Evolutionary conservation across 2,113 vertebrate genomes (phyloP).

Genomic region (Phyllostomus hastatus): DNA sequence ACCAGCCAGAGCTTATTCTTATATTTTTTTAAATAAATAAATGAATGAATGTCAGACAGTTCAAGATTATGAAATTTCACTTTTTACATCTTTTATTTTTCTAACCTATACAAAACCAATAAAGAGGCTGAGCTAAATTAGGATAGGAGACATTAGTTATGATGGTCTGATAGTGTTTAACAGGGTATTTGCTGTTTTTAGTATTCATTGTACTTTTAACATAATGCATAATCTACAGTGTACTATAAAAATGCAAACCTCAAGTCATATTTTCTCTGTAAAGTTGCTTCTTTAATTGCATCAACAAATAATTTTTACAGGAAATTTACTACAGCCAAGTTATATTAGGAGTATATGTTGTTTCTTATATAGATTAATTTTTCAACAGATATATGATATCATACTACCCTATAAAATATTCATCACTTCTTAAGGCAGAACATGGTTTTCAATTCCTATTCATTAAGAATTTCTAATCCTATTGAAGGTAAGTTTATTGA

Average conservation of each 20-base stretch:
- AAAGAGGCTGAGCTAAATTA: neutral
- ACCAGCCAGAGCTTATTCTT: neutral
- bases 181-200: neutral
- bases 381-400: neutral
- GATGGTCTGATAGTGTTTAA: neutral
- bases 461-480: neutral
- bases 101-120: neutral
- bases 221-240: neutral
- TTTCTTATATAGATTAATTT: neutral
- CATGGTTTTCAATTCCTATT: neutral
- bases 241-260: neutral
- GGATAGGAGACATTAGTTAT: neutral
- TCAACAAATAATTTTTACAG: neutral
- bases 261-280: neutral
- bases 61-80: neutral
- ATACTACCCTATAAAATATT: neutral
- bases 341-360: neutral
- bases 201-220: neutral
- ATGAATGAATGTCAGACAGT: neutral
- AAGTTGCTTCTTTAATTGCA: neutral
- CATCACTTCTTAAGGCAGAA: neutral
- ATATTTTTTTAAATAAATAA: neutral
- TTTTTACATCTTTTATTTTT: neutral
- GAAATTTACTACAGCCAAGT: neutral
- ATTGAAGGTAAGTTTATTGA: neutral